Evolutionary conservation across 2,888 invertebrate species (phyloP).

Genomic region (Anticlea derivata): DNA sequence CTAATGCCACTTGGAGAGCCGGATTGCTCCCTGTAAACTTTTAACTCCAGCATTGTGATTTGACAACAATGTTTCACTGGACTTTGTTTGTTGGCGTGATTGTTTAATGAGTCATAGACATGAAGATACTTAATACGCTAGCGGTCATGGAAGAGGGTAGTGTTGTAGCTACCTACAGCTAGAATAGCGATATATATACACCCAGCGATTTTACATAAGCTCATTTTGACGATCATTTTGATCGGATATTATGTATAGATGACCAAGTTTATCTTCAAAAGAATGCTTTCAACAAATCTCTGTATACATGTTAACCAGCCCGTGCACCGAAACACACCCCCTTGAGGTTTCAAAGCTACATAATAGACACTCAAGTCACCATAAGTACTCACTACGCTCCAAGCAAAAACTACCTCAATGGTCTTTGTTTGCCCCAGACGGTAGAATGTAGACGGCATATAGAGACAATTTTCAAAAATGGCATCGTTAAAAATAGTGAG

Average conservation of each 20-base stretch:
- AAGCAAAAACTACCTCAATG: conserved; percentile 25
- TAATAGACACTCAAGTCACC: conserved; percentile 27
- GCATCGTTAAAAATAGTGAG: conserved; percentile 69
- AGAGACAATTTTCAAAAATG: conserved; percentile 66
- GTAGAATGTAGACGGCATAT: conserved; percentile 42
- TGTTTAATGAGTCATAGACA: too few relatives aligned
- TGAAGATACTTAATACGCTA: too few relatives aligned
- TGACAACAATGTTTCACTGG: conserved; percentile 11
- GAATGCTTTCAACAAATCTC: background rate
- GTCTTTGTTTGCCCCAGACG: conserved; percentile 35
- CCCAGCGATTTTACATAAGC: too few relatives aligned
- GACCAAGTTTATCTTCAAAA: background rate
- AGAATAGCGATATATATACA: too few relatives aligned
- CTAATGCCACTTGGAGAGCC: conserved; percentile 38
- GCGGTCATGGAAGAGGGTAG: too few relatives aligned
- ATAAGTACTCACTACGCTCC: conserved; percentile 24
- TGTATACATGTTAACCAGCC: background rate
- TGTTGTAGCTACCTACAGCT: too few relatives aligned
- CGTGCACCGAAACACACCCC: conserved; percentile 11
- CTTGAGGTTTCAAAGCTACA: conserved; percentile 25
- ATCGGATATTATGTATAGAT: too few relatives aligned
- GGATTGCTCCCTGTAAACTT: conserved; percentile 46
- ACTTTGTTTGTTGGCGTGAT: conserved; percentile 1
- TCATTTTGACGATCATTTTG: too few relatives aligned
- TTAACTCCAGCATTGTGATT: conserved; percentile 42